Conservation (phyloP, 2,888 invertebrate genomes). For the Drymonia ruficornis region DNA sequence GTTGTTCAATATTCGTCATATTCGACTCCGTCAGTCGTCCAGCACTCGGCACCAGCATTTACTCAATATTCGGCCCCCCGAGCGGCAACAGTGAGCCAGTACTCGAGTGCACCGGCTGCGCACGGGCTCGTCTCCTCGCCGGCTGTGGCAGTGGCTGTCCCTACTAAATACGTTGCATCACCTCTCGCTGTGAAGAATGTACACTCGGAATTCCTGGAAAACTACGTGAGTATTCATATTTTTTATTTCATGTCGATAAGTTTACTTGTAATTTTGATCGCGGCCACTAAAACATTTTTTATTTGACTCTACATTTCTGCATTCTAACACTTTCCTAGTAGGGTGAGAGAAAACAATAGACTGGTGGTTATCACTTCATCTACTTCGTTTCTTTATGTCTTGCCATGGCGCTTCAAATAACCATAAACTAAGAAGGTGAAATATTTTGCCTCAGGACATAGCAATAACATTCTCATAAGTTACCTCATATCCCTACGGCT, state of each 20-base stretch:
- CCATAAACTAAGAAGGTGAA: not conserved
- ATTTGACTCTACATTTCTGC: too few species aligned
- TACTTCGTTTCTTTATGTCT: not conserved
- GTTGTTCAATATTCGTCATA: slow-evolving; percentile 43
- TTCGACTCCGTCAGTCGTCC: slow-evolving; percentile 32
- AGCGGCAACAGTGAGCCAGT: slow-evolving; percentile 44
- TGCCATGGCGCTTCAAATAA: not conserved
- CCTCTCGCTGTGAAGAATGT: slow-evolving; percentile 71
- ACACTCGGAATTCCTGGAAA: slow-evolving; percentile 86
- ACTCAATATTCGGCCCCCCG: slow-evolving; percentile 46
- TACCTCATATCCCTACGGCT: slow-evolving; percentile 53
- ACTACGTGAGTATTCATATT: slow-evolving; percentile 81
- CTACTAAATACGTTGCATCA: slow-evolving; percentile 34
- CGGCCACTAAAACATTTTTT: too few species aligned
- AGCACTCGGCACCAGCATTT: slow-evolving; percentile 45
- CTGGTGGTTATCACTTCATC: too few species aligned
- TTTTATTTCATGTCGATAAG: not conserved
- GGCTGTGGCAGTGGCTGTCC: slow-evolving; percentile 31
- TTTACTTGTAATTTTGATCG: not conserved
- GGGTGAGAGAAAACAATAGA: too few species aligned
- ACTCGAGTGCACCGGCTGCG: slow-evolving; percentile 29
- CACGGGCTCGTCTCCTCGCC: slow-evolving; percentile 41
- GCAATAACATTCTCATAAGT: slow-evolving; percentile 33
- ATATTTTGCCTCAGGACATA: slow-evolving; percentile 32
- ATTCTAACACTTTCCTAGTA: too few species aligned